Percentiles rank a stretch among this genome's conserved stretches.
Conservation (phyloP, 2,888 invertebrate genomes). For the Andrena bucephala region DNA sequence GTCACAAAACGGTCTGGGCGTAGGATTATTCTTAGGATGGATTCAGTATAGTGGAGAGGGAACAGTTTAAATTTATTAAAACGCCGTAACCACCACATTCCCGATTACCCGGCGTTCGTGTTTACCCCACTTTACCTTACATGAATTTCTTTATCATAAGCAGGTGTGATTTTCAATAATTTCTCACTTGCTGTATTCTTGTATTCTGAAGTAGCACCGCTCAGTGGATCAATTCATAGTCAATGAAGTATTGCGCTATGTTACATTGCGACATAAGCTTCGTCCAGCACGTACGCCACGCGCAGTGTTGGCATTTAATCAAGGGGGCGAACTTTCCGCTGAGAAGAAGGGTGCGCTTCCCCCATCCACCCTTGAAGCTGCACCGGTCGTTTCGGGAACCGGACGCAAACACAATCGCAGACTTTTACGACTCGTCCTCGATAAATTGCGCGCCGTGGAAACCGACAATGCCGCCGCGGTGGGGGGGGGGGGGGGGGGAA, state of each 20-base stretch:
- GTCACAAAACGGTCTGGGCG: no score
- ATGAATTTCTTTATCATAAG: no score
- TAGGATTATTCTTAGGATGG: no score
- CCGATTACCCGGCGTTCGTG: no score
- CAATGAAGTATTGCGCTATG: neutral
- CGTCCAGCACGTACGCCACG: neutral
- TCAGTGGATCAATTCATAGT: neutral
- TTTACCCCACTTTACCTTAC: no score
- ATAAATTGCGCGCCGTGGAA: conserved; percentile 74
- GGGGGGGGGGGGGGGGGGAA: conserved; percentile 47
- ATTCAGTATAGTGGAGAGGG: no score
- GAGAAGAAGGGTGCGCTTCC: conserved; percentile 39
- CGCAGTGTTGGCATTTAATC: neutral
- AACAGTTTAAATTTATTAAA: no score
- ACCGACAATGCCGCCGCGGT: conserved; percentile 60
- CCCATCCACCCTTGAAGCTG: conserved; percentile 35
- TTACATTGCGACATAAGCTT: neutral
- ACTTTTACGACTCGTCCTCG: conserved; percentile 67
- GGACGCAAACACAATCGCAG: conserved; percentile 67
- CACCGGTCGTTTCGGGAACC: conserved; percentile 67
- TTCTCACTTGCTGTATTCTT: no score
- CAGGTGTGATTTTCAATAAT: no score
- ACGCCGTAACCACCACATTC: no score
- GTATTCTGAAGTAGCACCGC: no score
- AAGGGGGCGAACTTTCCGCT: conserved; percentile 16